These are phyloP conservation scores for Megaptera novaeangliae DNA, from an alignment of 2,113 vertebrate genomes.

Conservation along the genomic window DNA sequence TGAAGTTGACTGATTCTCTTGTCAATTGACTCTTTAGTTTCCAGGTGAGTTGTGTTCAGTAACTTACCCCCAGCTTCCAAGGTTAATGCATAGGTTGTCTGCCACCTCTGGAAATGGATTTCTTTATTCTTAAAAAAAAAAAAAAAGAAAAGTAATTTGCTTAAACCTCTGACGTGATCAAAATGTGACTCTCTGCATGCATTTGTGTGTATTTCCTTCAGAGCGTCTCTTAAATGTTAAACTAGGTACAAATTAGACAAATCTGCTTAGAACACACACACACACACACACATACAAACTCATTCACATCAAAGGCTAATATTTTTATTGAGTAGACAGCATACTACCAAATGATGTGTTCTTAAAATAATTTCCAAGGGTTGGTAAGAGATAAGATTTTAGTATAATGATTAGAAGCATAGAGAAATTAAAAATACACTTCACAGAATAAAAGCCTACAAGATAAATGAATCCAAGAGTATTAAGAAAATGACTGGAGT, in stretches of 20 bases:
- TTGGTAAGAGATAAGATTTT: neutral
- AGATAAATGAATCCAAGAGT: neutral
- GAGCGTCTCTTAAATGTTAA: neutral
- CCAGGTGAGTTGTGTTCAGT: conserved; percentile 72
- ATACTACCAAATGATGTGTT: neutral
- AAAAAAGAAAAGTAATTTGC: neutral
- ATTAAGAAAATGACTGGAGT: neutral
- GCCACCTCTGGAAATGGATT: conserved; percentile 84
- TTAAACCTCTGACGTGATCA: neutral
- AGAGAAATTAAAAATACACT: neutral
- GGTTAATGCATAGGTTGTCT: conserved; percentile 81
- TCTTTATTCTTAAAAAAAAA: conserved; percentile 81
- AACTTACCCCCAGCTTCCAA: conserved; percentile 86
- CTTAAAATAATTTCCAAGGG: neutral
- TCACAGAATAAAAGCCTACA: neutral
- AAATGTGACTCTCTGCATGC: neutral
- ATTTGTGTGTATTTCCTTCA: neutral
- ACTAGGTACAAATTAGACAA: neutral
- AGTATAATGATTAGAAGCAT: neutral
- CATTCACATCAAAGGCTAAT: neutral
- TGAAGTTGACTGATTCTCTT: conserved; percentile 83
- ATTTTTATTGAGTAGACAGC: neutral
- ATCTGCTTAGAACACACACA: neutral
- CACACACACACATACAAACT: fast-evolving
- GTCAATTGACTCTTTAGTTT: conserved; percentile 79